Percentiles rank a stretch among this genome's conserved stretches.
Conservation (phyloP, 2,888 invertebrate genomes). For the Dolichopus griseipennis region DNA sequence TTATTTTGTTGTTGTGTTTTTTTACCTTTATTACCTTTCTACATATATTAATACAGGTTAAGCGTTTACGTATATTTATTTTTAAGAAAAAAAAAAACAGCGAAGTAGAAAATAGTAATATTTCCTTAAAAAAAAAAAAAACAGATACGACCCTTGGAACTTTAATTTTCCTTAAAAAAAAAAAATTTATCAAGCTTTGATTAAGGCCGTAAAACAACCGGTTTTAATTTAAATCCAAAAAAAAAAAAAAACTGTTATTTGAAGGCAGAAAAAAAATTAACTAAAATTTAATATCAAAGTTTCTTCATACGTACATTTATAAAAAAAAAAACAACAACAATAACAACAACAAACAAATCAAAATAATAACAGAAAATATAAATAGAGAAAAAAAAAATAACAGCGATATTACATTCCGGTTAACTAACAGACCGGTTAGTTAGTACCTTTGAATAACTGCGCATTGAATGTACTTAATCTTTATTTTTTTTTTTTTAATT, state of each 20-base stretch:
- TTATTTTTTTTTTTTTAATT: not conserved
- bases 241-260: constrained; percentile 1
- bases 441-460: constrained; percentile 6
- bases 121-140: constrained; percentile 2
- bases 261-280: not conserved
- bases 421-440: constrained; percentile 6
- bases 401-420: constrained; percentile 4
- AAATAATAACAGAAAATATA: too few species aligned
- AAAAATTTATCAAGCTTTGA: not conserved
- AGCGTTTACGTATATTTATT: not conserved
- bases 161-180: not conserved
- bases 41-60: constrained; percentile 1
- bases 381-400: too few species aligned
- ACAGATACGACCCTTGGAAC: not conserved
- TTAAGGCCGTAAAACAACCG: not conserved
- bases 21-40: not conserved
- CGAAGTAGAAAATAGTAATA: not conserved
- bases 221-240: not conserved
- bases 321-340: not conserved
- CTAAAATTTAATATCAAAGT: not conserved
- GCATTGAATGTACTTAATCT: constrained; percentile 4
- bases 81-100: too few species aligned
- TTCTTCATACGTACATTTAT: not conserved
- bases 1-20: not conserved
- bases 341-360: not conserved